Base-by-base conservation (phyloP, 2,797 vertebrate genomes). In the Arctocebus calabarensis region DNA sequence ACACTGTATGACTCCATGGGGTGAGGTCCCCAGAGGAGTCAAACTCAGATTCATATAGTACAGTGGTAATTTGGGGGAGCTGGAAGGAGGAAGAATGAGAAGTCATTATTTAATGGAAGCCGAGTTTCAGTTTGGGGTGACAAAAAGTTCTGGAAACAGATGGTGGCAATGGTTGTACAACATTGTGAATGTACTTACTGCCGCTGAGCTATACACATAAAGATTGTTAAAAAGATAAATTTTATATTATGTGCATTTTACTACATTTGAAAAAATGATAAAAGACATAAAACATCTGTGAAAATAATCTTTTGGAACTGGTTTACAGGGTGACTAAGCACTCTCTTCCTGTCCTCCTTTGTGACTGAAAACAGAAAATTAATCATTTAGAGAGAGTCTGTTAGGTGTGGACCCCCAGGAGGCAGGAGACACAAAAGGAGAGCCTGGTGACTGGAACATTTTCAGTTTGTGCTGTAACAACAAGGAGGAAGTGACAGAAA, bases 401-500 rank as follows among this genome's bases (percentile, higher is more conserved):
- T 59, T 59, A 68, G 45, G 71, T 73, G 32, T 23, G 13, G 45
- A 73, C 32, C 75, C 25, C 59, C 45, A 17, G 79, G 84, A 43
- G 89, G 71, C 75, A 23, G 10, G 20, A 64, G 59, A 82, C 86
- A 92, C 94, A 91, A 89, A 83, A 94, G 73, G 71, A 73, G 10
- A 61, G 14, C 29, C 8, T 4, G 78, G 81, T 5, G 14, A 88
- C 40, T 27, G 7, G 23, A 43, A 40, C 9, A 1, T 79, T 87
- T 95, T 77, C 94, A 52, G 48, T 87, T 64, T 81, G 75, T 89
- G 81, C 25, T 70, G 14, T 48, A 62, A 89, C 91, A 87, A 74
- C 78, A 68, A 73, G 79, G 70, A 93, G 93, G 95, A 97, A 96
- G 87, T 84, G 86, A 77, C 79, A n/a, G 14, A 43, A 84, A 85